Conservation (phyloP, 1,140 invertebrate genomes). For the Maniola jurtina region DNA sequence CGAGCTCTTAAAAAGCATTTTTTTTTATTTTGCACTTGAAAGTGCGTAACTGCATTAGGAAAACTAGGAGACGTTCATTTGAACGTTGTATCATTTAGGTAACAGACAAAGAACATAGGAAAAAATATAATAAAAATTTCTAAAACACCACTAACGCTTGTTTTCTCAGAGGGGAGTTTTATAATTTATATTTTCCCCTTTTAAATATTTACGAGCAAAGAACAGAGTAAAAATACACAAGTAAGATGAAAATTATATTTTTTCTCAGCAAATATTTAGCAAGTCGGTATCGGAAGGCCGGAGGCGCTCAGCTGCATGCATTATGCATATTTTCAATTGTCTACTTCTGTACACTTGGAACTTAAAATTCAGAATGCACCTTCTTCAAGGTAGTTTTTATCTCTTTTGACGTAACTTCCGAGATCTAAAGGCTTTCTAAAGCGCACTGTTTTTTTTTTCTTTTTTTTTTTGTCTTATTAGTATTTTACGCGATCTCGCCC, state of each 20-base stretch:
- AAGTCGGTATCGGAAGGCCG: slow-evolving; percentile 5
- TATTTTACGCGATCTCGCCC: slow-evolving; percentile 19
- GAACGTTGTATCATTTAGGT: too few species aligned
- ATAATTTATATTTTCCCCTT: background rate
- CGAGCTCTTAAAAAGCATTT: too few species aligned
- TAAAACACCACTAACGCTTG: too few species aligned
- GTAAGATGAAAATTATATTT: slow-evolving; percentile 11
- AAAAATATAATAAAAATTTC: too few species aligned
- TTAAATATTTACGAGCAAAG: slow-evolving; percentile 1
- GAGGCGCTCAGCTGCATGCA: background rate
- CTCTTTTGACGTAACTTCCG: slow-evolving; percentile 21
- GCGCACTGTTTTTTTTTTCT: slow-evolving; percentile 1
- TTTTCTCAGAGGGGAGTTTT: too few species aligned
- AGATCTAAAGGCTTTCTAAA: slow-evolving; percentile 16
- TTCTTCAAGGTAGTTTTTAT: slow-evolving; percentile 32
- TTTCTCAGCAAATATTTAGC: slow-evolving; percentile 7
- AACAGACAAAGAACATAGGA: too few species aligned
- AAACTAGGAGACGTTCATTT: too few species aligned
- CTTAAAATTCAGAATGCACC: slow-evolving; percentile 50
- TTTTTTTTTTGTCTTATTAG: slow-evolving; percentile 17
- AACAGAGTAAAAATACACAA: slow-evolving; percentile 6
- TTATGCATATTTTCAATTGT: slow-evolving; percentile 14
- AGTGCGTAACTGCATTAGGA: too few species aligned
- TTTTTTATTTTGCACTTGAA: too few species aligned
- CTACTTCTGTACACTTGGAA: background rate